Evolutionary conservation across 2,888 invertebrate species (phyloP), one percentile per base, ranked within the genome.

Genomic region (Steinernema carpocapsae): DNA sequence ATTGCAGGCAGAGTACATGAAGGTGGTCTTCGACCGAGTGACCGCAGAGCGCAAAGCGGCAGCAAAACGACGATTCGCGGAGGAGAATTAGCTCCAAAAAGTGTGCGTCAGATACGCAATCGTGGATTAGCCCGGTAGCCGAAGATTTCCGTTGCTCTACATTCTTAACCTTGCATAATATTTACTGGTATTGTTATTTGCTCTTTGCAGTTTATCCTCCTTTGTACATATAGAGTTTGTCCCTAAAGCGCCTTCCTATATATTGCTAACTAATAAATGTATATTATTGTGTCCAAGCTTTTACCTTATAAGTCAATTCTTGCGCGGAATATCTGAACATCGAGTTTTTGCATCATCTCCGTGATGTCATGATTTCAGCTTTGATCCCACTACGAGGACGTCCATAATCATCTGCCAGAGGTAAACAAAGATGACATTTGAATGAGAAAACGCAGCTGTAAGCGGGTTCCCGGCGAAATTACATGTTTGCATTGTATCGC

Each of bases 21-120:
- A 92, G 89, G 96, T 95, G 89, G 96, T 97, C 89, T 95, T 97
- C 90, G 95, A 78, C 1, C 78, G 82, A 56, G 78, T 85, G 42
- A 81, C 77, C 51, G 76, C 76, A 22, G 85, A 85, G 74, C 78
- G 78, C 7, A 74, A 72, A 24, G 64, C 59, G 1, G 14, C 32
- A 19, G 43, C 64, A 4, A 64, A 64, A 37, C 64, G 64, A 2
- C 29, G 64, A 17, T 32, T 29, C 19, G 64, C 32, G 10, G 64
- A 64, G 37, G 32, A 64, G 1, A 64, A 64, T 26, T 64, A 37
- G 37, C 37, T n/a, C 37, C 6, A 48, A 48, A 48, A 48, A 6
- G 10, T 10, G 37, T 37, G 37, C 37, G 37, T 19, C 48, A 48
- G 19, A 14, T 48, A 17, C 17, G 48, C 48, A 48, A 14, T 19